Conservation (phyloP, 2,113 vertebrate genomes). For the Cavia porcellus region DNA sequence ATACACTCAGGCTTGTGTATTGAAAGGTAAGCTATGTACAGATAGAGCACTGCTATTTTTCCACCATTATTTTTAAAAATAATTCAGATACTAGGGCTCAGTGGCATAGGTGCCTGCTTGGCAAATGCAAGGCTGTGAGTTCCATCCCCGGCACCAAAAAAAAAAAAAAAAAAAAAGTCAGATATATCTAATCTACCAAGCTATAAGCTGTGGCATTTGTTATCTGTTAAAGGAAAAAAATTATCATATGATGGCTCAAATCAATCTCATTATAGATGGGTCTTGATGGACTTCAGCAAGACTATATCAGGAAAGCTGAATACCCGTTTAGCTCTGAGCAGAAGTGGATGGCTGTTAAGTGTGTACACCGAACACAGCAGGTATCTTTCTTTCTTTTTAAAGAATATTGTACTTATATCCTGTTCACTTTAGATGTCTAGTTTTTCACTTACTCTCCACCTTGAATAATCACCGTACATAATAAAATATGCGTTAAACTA, state of each 20-base stretch:
- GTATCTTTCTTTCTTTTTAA: conserved; percentile 83
- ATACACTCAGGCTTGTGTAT: neutral
- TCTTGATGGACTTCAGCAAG: conserved; percentile 94
- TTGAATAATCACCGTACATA: neutral
- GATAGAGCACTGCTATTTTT: neutral
- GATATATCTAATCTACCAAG: neutral
- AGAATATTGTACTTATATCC: neutral
- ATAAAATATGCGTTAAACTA: neutral
- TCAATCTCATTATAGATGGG: conserved; percentile 91
- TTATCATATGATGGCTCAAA: neutral
- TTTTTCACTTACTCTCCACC: neutral
- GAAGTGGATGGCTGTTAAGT: conserved; percentile 99
- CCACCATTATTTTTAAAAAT: conserved; percentile 10
- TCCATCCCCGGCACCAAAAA: no score
- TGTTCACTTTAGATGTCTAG: neutral
- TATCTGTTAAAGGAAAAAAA: conserved; percentile 49
- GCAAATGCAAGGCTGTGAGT: no score
- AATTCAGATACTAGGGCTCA: neutral
- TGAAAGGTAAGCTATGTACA: neutral
- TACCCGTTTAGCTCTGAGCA: conserved; percentile 97
- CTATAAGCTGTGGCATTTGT: neutral
- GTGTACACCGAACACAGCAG: conserved; percentile 95
- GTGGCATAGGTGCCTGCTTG: no score
- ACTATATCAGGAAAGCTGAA: conserved; percentile 95
- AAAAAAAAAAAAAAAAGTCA: neutral